Evolutionary conservation across 2,113 vertebrate species (phyloP).

Genomic region (Peucedramus taeniatus): DNA sequence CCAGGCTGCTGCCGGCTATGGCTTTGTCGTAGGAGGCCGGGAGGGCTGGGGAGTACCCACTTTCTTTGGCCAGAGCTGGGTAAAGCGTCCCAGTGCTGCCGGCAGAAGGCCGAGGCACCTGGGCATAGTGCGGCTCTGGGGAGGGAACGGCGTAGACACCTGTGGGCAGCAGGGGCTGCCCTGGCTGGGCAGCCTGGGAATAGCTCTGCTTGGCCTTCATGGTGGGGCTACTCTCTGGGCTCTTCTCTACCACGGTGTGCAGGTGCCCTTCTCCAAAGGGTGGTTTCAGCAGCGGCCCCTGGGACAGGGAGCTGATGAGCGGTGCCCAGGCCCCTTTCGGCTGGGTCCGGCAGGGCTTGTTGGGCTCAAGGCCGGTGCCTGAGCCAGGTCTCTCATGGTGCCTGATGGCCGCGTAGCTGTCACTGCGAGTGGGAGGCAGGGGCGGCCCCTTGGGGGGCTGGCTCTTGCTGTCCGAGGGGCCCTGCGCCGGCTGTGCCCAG

Average conservation of each 20-base stretch:
- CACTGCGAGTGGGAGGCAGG: conserved; percentile 85
- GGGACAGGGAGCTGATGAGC: conserved; percentile 63
- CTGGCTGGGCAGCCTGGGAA: conserved; percentile 72
- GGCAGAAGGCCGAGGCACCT: conserved; percentile 74
- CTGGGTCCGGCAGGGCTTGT: conserved; percentile 72
- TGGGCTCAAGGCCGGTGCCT: conserved; percentile 82
- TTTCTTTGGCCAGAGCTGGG: conserved; percentile 85
- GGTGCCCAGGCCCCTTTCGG: conserved; percentile 78
- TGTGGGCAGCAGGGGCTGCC: conserved; percentile 80
- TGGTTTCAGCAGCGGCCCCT: conserved; percentile 54
- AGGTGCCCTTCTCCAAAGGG: conserved; percentile 82
- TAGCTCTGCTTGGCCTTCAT: conserved; percentile 82
- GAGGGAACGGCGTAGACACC: conserved; percentile 82
- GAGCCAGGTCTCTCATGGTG: conserved; percentile 87
- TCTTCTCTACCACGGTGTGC: conserved; percentile 90
- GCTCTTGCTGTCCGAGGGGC: conserved; percentile 70
- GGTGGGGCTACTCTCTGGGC: conserved; percentile 90
- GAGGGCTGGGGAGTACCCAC: conserved; percentile 43
- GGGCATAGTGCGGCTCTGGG: conserved; percentile 85
- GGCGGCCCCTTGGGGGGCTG: conserved; percentile 72
- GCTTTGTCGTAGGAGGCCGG: background rate
- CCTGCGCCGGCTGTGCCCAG: conserved; percentile 67
- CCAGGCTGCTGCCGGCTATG: background rate
- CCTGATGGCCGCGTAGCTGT: conserved; percentile 86
- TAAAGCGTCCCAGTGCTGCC: conserved; percentile 69